Base-by-base conservation (phyloP, 2,888 invertebrate genomes). In the Onthophagus sagittarius region DNA sequence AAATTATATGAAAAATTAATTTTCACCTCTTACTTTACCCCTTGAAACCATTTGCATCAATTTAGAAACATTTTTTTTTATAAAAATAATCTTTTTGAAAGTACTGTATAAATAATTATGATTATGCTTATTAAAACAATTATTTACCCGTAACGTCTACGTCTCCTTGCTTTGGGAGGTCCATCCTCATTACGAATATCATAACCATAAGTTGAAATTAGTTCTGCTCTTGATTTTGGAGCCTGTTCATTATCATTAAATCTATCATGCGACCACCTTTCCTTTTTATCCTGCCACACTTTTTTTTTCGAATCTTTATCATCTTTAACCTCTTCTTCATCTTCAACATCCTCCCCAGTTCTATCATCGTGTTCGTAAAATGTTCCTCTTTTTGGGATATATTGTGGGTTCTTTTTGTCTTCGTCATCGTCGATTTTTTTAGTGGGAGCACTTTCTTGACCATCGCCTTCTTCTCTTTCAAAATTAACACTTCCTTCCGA, bases 341-440 rank as follows among this genome's bases (percentile, higher is more conserved):
- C 74, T 72, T 78, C 80, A n/a, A n/a, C n/a, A 77, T 90, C 90
- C 69, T 92, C 93, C 15, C 91, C 91, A 4, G 94, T 95, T 76
- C 97, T 88, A 82, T 96, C 96, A 82, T 98, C 98, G 81, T 98
- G 98, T 80, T 98, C 98, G 81, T 98, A 98, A 85, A 98, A 98
- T 0, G 95, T 95, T 0, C 98, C 98, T 78, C 94, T 90, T 84
- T 98, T 96, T 0, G 98, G 98, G 78, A 98, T 97, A 85, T 97
- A 98, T 82, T 98, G 98, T 0, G 98, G 98, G 87, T 98, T 98
- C 83, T 97, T 93, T 63, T 95, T 89, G 83, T 98, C 98, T 83
- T 98, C 97, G 81, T 96, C 97, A 81, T 95, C 94, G 82, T 98
- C 98, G 1, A 97, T 90, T 78, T 94, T 91, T 77, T 92, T 92